phyloP scores from a whole-genome alignment of 2,113 vertebrate genomes.

The Seriola aureovittata region DNA sequence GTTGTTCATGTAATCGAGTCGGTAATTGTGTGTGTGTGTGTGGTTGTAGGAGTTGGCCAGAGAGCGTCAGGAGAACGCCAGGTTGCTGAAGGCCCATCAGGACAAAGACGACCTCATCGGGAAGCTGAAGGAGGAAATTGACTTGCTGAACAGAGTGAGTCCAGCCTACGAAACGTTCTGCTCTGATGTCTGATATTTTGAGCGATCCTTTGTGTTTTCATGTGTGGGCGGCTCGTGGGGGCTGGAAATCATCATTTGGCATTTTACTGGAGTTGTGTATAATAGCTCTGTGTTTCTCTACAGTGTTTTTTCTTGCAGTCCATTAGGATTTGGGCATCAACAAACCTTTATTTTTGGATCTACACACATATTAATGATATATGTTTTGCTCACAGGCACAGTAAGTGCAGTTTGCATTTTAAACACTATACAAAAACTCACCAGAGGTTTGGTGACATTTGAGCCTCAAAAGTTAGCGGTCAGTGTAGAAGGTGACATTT shows the following conservation, averaged over 20 bases:
- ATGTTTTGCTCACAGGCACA: not conserved
- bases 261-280: slow-evolving; percentile 49
- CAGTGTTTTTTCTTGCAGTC: slow-evolving; percentile 1
- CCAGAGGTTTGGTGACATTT: slow-evolving; percentile 17
- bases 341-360: slow-evolving; percentile 3
- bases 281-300: slow-evolving; percentile 24
- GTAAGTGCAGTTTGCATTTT: slow-evolving; percentile 2
- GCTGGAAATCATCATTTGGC: slow-evolving; percentile 56
- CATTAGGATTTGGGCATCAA: slow-evolving; percentile 17
- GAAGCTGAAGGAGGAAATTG: slow-evolving; percentile 96
- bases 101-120: slow-evolving; percentile 95
- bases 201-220: slow-evolving; percentile 33
- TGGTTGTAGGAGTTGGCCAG: slow-evolving; percentile 88
- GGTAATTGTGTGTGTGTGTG: slow-evolving; percentile 22
- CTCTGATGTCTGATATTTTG: slow-evolving; percentile 35
- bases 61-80: slow-evolving; percentile 91
- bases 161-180: slow-evolving; percentile 2
- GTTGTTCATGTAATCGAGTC: not conserved
- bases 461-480: not conserved
- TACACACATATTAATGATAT: not conserved
- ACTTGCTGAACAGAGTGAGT: slow-evolving; percentile 97
- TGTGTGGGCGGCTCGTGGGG: slow-evolving; percentile 27
- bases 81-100: slow-evolving; percentile 89
- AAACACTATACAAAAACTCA: not conserved
- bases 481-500: not conserved